phyloP scores from a whole-genome alignment of 2,113 vertebrate species.

The Callorhinus ursinus region DNA sequence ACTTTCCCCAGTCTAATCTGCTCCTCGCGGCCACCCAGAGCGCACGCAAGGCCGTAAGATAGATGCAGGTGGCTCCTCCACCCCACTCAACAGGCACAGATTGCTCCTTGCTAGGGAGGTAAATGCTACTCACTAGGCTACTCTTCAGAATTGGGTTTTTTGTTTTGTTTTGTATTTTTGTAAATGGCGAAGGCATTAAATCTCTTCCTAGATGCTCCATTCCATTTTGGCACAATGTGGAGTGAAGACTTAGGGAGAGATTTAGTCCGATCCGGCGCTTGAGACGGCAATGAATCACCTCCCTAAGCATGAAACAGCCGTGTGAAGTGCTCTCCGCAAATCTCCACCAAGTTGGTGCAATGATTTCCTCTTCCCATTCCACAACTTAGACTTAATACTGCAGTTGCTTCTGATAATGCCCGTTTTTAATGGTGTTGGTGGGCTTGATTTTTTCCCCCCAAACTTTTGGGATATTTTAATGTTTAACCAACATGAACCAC shows the following conservation, averaged over 20 bases:
- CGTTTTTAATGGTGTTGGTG: slow-evolving; percentile 20
- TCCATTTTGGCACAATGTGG: slow-evolving; percentile 48
- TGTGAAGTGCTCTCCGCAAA: background rate
- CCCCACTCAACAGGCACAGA: background rate
- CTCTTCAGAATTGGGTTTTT: background rate
- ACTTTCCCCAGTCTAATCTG: background rate
- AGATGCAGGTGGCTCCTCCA: background rate
- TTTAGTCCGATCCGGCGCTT: slow-evolving; percentile 59
- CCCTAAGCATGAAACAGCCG: slow-evolving; percentile 46
- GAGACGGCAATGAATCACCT: slow-evolving; percentile 61
- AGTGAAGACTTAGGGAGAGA: slow-evolving; percentile 37
- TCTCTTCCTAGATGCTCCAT: slow-evolving; percentile 9
- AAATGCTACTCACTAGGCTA: background rate
- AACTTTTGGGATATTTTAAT: slow-evolving; percentile 39
- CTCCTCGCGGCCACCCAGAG: background rate
- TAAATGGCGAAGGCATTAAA: slow-evolving; percentile 40
- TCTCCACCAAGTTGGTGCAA: background rate
- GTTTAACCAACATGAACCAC: background rate
- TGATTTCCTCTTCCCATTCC: background rate
- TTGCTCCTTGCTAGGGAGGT: slow-evolving; percentile 8
- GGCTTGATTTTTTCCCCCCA: background rate
- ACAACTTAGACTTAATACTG: background rate
- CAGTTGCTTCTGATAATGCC: background rate
- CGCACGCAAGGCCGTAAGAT: background rate
- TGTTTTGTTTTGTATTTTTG: background rate